phyloP scores from a whole-genome alignment of 1,140 invertebrate genomes.

The Eumeta japonica region DNA sequence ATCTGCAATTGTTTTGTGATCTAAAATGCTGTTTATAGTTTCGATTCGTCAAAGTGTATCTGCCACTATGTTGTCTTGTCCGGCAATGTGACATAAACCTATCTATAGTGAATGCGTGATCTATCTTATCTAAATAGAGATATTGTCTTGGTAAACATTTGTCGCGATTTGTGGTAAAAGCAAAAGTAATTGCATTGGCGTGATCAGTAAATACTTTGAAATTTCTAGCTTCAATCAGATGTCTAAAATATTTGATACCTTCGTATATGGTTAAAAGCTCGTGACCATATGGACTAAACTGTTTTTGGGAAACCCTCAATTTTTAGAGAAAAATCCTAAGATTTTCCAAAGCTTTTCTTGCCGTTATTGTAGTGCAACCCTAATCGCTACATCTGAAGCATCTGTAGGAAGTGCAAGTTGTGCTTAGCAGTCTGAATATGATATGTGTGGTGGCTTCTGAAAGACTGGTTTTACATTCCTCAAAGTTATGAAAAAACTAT shows the following conservation, averaged over 20 bases:
- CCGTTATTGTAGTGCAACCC: slow-evolving; percentile 31
- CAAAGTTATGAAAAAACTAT: slow-evolving; percentile 23
- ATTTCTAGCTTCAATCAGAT: slow-evolving; percentile 15
- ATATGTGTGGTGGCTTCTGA: slow-evolving; percentile 16
- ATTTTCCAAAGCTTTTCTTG: slow-evolving; percentile 25
- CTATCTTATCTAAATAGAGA: slow-evolving; percentile 3
- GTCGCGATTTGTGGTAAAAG: slow-evolving; percentile 17
- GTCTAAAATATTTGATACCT: too few relatives aligned
- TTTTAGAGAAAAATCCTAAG: slow-evolving; percentile 46
- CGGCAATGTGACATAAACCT: too few relatives aligned
- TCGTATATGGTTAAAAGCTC: too few relatives aligned
- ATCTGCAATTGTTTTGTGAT: not conserved
- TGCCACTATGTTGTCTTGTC: not conserved
- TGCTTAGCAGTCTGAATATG: slow-evolving; percentile 12
- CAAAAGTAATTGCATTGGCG: slow-evolving; percentile 31
- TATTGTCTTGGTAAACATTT: slow-evolving; percentile 1
- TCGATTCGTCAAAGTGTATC: slow-evolving; percentile 3
- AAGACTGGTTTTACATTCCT: slow-evolving; percentile 28
- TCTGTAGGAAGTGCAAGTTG: slow-evolving; percentile 16
- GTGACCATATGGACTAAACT: too few relatives aligned
- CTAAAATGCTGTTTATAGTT: not conserved
- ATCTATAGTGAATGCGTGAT: slow-evolving; percentile 7
- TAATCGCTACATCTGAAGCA: slow-evolving; percentile 30
- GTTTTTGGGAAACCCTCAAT: too few relatives aligned
- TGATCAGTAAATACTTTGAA: too few relatives aligned